A percentile compares a stretch with the other conserved stretches of the same genome.
Evolutionary conservation across 2,113 vertebrate species (phyloP).

Genomic region (Gorilla gorilla): DNA sequence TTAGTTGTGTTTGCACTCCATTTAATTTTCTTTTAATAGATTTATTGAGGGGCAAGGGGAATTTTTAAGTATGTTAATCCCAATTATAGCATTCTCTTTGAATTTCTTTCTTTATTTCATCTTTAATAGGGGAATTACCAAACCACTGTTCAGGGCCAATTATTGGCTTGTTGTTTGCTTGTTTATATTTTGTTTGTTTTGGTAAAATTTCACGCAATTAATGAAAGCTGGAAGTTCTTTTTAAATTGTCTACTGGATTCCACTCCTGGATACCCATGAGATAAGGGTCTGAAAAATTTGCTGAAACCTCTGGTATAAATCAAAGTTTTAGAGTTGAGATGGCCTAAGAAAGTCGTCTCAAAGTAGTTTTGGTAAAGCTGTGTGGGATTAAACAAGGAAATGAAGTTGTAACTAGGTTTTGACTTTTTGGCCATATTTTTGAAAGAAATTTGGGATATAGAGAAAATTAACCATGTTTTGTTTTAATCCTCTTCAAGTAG

Average conservation of each 20-base stretch:
- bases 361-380: background rate
- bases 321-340: background rate
- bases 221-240: background rate
- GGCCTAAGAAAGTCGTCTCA: background rate
- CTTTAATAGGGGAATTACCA: background rate
- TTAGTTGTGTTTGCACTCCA: background rate
- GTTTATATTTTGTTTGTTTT: background rate
- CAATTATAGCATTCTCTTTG: background rate
- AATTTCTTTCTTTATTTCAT: background rate
- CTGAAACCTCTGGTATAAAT: background rate
- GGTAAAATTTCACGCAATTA: background rate
- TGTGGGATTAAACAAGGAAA: background rate
- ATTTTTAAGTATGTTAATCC: background rate
- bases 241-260: background rate
- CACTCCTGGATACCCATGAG: background rate
- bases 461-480: background rate
- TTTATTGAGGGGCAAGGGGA: background rate
- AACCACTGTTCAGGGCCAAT: accelerated
- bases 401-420: background rate
- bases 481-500: background rate
- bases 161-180: background rate
- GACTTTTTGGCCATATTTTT: background rate
- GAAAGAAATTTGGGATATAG: background rate
- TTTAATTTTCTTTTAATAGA: background rate
- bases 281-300: background rate